phyloP scores from a whole-genome alignment of 2,797 vertebrate genomes.

The Bovichtus diacanthus region DNA sequence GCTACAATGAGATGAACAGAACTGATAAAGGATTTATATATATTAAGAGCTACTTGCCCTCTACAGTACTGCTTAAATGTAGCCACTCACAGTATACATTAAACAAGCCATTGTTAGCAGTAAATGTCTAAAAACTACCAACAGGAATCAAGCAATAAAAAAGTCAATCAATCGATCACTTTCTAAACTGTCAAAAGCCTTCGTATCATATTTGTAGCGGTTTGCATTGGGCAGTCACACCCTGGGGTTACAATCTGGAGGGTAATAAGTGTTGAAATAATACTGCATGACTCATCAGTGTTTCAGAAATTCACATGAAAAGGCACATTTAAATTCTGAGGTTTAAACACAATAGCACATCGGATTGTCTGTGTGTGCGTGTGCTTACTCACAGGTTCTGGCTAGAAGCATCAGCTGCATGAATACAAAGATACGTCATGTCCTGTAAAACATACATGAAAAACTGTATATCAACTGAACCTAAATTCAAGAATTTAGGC shows the following conservation, averaged over 20 bases:
- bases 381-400: conserved; percentile 90
- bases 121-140: conserved; percentile 1
- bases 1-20: not conserved
- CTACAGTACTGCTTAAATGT: not conserved
- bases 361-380: not conserved
- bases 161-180: not conserved
- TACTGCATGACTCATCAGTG: conserved; percentile 41
- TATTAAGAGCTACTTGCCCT: not conserved
- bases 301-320: conserved; percentile 13
- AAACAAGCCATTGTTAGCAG: not conserved
- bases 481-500: not conserved
- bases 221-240: conserved; percentile 39
- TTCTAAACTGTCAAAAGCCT: not conserved
- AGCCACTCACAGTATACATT: not conserved
- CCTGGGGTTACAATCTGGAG: conserved; percentile 28
- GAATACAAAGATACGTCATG: conserved; percentile 92
- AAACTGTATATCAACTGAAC: conserved; percentile 8
- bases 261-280: conserved; percentile 53
- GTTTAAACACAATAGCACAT: not conserved
- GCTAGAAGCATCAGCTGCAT: conserved; percentile 89
- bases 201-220: not conserved
- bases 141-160: not conserved
- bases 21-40: not conserved
- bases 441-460: conserved; percentile 81
- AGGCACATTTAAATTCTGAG: conserved; percentile 7